Percentiles rank a stretch among this genome's conserved stretches.
phyloP scores from a whole-genome alignment of 2,888 invertebrate species.

The Caenorhabditis virilis region DNA sequence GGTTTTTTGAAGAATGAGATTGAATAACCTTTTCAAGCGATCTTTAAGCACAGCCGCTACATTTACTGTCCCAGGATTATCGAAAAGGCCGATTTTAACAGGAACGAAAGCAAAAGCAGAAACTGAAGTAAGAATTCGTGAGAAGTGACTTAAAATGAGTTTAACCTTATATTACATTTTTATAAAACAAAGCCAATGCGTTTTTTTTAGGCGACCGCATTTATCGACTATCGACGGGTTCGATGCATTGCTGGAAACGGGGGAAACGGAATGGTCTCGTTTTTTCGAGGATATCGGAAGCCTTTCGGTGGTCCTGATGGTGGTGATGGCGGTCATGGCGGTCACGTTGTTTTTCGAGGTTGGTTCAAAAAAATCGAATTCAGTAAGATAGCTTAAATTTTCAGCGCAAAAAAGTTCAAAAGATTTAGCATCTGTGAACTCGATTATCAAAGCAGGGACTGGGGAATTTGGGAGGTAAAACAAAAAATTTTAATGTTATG shows the following conservation, averaged over 20 bases:
- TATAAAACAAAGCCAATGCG: too few relatives aligned
- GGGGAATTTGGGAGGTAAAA: slow-evolving; percentile 56
- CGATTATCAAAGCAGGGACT: slow-evolving; percentile 45
- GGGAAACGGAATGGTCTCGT: slow-evolving; percentile 89
- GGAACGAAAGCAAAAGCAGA: slow-evolving; percentile 46
- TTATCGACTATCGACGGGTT: slow-evolving; percentile 60
- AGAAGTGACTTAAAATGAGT: too few relatives aligned
- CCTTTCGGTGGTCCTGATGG: slow-evolving; percentile 92
- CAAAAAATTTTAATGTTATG: too few relatives aligned
- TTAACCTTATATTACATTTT: too few relatives aligned
- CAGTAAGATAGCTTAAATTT: slow-evolving; percentile 14
- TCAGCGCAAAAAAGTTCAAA: slow-evolving; percentile 47
- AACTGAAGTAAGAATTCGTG: too few relatives aligned
- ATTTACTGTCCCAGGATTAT: too few relatives aligned
- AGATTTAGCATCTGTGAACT: slow-evolving; percentile 58
- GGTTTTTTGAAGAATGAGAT: too few relatives aligned
- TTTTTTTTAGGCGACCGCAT: too few relatives aligned
- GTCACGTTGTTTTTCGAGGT: slow-evolving; percentile 63
- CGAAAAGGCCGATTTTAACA: slow-evolving; percentile 41
- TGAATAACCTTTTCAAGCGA: too few relatives aligned
- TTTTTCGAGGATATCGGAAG: slow-evolving; percentile 81
- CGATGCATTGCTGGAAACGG: slow-evolving; percentile 82
- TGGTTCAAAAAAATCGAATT: background rate
- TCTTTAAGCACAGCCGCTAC: too few relatives aligned
- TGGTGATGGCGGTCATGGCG: slow-evolving; percentile 85